Base-by-base conservation (phyloP, 2,113 vertebrate genomes). In the Pachypanchax playfairii region DNA sequence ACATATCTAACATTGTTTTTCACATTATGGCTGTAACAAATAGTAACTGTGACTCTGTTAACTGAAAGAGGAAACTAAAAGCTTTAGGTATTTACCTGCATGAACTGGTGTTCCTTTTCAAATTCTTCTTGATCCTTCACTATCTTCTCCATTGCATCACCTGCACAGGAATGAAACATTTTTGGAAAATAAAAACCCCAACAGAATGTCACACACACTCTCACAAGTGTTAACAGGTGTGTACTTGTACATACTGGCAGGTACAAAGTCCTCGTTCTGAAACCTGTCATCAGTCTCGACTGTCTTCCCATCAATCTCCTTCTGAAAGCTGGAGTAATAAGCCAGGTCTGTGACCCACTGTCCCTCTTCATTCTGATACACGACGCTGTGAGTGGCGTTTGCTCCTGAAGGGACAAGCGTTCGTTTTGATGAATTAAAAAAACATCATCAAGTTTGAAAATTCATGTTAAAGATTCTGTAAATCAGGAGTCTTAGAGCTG, bases 291-390 rank as follows among this genome's bases (percentile, higher is more conserved):
- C 51, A 18, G 65, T 21, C 20, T 90, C 84, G 50, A 83, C 67
- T 0, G 83, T n/a, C 31, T 88, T 90, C 54, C 83, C 77, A 63
- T 83, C 89, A 67, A 93, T 76, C 83, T 95, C 92, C 70, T 95
- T 92, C 82, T 94, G 88, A 91, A 99, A 97, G 26, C 94, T 92
- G 24, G 93, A 93, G 41, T 94, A 99, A 84, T 98, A 99, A 0
- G 97, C 97, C 77, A 99, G 91, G 79, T 99, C 95, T 15, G 97
- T 99, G 71, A 98, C 96, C 97, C 97, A 99, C 68, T 89, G 94
- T 2, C 96, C 97, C 12, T 98, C 94, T 86, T 98, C 95, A 74
- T 98, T 95, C 88, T 97, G 94, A 84, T 98, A 98, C 56, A 99
- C 94, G 42, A 99, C 78, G 67, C 73, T 92, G 25, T 94, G 91